phyloP scores from a whole-genome alignment of 2,797 vertebrate species.

The Syngnathus rostellatus region DNA sequence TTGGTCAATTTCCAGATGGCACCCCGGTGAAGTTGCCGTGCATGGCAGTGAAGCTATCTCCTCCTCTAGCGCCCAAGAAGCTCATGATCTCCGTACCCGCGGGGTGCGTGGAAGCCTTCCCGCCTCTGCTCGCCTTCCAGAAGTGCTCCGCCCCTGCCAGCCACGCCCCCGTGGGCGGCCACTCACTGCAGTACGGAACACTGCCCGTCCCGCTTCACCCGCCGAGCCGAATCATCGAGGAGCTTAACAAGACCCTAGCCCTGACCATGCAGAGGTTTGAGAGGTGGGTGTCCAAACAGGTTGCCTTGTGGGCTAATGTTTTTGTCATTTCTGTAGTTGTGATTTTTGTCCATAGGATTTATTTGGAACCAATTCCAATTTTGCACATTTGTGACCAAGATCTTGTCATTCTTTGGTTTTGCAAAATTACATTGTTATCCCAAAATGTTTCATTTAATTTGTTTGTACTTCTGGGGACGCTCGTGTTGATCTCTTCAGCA shows the following conservation, averaged over 20 bases:
- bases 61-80: slow-evolving; percentile 99
- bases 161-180: slow-evolving; percentile 71
- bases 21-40: slow-evolving; percentile 88
- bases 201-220: slow-evolving; percentile 79
- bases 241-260: slow-evolving; percentile 93
- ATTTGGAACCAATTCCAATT: no score
- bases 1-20: slow-evolving; percentile 66
- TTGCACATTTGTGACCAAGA: no score
- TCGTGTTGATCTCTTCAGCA: no score
- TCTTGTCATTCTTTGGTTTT: no score
- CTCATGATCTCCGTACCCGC: slow-evolving; percentile 91
- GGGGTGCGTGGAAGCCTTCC: slow-evolving; percentile 75
- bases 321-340: no score
- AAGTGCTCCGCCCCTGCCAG: slow-evolving; percentile 78
- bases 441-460: no score
- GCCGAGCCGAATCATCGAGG: slow-evolving; percentile 89
- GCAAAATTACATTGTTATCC: no score
- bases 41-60: slow-evolving; percentile 84
- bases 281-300: slow-evolving; percentile 71
- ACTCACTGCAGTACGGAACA: slow-evolving; percentile 79
- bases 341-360: no score
- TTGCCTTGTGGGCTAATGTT: no score
- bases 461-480: no score
- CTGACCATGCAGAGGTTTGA: slow-evolving; percentile 98
- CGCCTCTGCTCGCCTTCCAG: slow-evolving; percentile 75